Evolutionary conservation across 2,113 vertebrate genomes (phyloP).

Genomic region (Megaceryle torquata): DNA sequence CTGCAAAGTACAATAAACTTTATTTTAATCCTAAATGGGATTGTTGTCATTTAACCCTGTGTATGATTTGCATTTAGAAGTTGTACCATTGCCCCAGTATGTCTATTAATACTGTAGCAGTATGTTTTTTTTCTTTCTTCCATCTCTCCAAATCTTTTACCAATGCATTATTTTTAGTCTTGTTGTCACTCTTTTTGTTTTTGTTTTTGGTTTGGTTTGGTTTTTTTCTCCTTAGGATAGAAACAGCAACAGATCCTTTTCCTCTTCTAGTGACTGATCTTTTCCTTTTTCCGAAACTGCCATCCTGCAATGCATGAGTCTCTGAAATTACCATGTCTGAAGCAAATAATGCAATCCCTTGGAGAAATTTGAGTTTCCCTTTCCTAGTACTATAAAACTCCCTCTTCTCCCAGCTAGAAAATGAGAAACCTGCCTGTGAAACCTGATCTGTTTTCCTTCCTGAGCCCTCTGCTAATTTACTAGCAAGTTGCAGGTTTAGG

Average conservation of each 20-base stretch:
- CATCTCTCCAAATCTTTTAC: not conserved
- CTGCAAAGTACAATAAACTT: not conserved
- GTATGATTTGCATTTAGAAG: not conserved
- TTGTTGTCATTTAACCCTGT: conserved; percentile 20
- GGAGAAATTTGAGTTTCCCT: not conserved
- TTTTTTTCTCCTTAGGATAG: rapidly evolving
- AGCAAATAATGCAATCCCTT: not conserved
- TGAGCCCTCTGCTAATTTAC: conserved; percentile 12
- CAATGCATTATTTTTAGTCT: not conserved
- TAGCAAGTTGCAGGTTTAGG: not conserved
- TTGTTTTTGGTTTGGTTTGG: not conserved
- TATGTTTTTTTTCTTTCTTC: not conserved
- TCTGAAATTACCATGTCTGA: conserved; percentile 7
- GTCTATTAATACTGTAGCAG: not conserved
- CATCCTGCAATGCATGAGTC: not conserved
- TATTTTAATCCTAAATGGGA: conserved; percentile 33
- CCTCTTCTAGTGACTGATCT: not conserved
- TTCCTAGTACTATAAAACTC: not conserved
- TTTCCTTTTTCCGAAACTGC: not conserved
- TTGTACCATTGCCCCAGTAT: not conserved
- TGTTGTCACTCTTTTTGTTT: rapidly evolving
- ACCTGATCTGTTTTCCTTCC: not conserved
- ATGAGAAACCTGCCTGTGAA: not conserved
- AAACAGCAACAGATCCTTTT: not conserved
- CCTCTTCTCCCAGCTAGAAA: not conserved